phyloP scores from a whole-genome alignment of 2,113 vertebrate species.

The Poeciliopsis retropinna region DNA sequence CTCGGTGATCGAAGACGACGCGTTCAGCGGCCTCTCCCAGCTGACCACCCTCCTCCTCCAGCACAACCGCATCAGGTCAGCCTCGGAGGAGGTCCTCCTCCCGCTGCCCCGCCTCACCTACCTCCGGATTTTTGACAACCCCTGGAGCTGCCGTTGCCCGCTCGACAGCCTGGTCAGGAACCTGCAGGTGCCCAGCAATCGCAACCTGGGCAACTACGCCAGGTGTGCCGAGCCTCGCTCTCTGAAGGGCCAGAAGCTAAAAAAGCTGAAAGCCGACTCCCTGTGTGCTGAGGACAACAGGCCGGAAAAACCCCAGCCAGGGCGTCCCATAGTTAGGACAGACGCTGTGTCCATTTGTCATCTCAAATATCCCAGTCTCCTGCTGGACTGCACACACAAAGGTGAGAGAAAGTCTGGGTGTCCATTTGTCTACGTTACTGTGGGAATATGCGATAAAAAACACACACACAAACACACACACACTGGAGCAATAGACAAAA shows the following conservation, averaged over 20 bases:
- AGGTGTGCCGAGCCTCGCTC: constrained; percentile 84
- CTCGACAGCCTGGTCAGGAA: constrained; percentile 89
- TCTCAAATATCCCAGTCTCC: constrained; percentile 87
- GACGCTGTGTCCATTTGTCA: constrained; percentile 87
- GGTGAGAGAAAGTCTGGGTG: constrained; percentile 79
- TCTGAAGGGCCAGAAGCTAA: constrained; percentile 86
- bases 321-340: constrained; percentile 64
- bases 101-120: constrained; percentile 86
- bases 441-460: neutral
- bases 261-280: constrained; percentile 81
- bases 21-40: constrained; percentile 88
- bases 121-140: constrained; percentile 94
- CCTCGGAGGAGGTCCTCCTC: constrained; percentile 89
- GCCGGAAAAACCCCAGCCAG: constrained; percentile 33
- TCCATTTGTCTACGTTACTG: neutral
- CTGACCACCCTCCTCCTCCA: constrained; percentile 94
- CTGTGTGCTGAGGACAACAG: constrained; percentile 74
- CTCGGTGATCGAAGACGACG: constrained; percentile 85
- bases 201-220: constrained; percentile 92
- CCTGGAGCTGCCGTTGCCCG: constrained; percentile 90
- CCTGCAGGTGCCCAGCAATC: constrained; percentile 91
- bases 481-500: neutral
- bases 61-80: constrained; percentile 87
- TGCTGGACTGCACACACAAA: constrained; percentile 91
- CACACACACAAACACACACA: neutral